These are phyloP conservation scores for Gasteruption jaculator DNA, from an alignment of 2,888 invertebrate species.

Conservation along the genomic window DNA sequence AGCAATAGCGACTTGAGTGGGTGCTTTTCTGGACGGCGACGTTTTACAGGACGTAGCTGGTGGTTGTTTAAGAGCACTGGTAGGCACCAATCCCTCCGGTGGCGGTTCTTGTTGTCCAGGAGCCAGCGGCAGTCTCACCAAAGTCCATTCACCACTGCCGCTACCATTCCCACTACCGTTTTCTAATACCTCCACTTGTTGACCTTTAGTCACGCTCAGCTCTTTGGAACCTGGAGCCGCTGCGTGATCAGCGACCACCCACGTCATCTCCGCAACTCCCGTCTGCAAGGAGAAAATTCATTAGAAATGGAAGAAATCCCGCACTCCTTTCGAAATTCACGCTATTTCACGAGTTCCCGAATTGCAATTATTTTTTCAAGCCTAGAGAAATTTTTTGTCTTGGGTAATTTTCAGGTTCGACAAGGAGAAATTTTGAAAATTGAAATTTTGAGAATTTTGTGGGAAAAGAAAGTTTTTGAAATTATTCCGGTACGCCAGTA, in stretches of 20 bases:
- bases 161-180: slow-evolving; percentile 56
- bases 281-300: slow-evolving; percentile 55
- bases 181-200: slow-evolving; percentile 91
- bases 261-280: slow-evolving; percentile 81
- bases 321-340: too few relatives aligned
- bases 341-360: too few relatives aligned
- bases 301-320: too few relatives aligned
- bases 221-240: slow-evolving; percentile 74
- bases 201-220: slow-evolving; percentile 81
- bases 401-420: too few relatives aligned
- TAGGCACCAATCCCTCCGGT: slow-evolving; percentile 78
- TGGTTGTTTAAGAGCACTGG: slow-evolving; percentile 71
- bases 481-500: too few relatives aligned
- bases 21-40: slow-evolving; percentile 55
- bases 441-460: too few relatives aligned
- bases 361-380: too few relatives aligned
- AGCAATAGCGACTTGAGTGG: slow-evolving; percentile 26
- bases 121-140: slow-evolving; percentile 54
- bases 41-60: slow-evolving; percentile 58
- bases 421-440: too few relatives aligned
- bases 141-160: slow-evolving; percentile 46
- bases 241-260: slow-evolving; percentile 83
- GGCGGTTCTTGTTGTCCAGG: slow-evolving; percentile 56
- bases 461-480: too few relatives aligned
- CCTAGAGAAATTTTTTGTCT: too few relatives aligned